These are phyloP conservation scores for Anolis carolinensis DNA, from an alignment of 2,113 vertebrate species.

Conservation along the genomic window DNA sequence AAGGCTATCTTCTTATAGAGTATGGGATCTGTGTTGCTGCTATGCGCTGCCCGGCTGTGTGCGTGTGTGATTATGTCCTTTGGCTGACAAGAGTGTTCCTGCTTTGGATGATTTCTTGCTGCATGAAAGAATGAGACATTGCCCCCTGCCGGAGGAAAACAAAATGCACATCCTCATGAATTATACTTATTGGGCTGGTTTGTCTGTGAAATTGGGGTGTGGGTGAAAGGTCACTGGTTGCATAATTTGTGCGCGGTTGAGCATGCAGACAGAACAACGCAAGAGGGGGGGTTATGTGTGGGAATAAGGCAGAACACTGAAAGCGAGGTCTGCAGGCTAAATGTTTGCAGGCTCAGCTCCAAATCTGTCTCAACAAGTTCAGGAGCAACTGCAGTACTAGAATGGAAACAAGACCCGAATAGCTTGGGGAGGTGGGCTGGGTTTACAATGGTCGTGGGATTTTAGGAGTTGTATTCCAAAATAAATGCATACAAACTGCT, in stretches of 20 bases:
- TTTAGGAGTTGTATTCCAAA: not conserved
- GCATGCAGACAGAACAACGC: not conserved
- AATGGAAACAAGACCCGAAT: not conserved
- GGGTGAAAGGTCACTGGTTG: not conserved
- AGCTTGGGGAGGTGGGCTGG: not conserved
- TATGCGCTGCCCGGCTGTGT: not conserved
- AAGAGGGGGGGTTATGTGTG: not conserved
- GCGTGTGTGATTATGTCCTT: not conserved
- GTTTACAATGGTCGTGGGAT: not conserved
- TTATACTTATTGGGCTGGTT: not conserved
- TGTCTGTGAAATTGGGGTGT: not conserved
- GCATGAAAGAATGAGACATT: conserved; percentile 12
- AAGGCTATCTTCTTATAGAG: not conserved
- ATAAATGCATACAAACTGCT: no score
- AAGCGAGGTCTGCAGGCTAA: not conserved
- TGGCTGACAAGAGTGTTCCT: no score
- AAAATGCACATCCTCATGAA: not conserved
- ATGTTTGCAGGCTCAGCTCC: not conserved
- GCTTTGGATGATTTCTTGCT: not conserved
- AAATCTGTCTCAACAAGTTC: not conserved
- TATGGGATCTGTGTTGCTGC: not conserved
- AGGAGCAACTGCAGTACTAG: not conserved
- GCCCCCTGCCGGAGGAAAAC: conserved; percentile 13
- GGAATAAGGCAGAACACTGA: not conserved
- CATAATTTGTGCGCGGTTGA: not conserved